Evolutionary conservation across 1,140 invertebrate genomes (phyloP).

Genomic region (Bacillus rossius): DNA sequence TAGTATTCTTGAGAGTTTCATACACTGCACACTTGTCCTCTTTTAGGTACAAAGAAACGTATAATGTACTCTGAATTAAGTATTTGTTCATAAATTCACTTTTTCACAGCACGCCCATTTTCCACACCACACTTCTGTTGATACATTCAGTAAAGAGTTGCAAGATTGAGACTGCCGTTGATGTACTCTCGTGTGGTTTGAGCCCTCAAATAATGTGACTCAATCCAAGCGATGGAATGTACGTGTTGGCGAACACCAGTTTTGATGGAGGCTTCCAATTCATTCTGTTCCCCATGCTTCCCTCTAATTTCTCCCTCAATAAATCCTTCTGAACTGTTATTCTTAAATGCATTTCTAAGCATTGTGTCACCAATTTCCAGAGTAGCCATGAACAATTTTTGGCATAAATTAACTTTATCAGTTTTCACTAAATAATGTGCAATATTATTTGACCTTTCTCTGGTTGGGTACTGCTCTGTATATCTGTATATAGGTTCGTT

Average conservation of each 20-base stretch:
- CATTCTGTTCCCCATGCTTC: slow-evolving; percentile 20
- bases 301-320: slow-evolving; percentile 24
- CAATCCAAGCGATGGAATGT: slow-evolving; percentile 30
- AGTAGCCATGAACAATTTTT: slow-evolving; percentile 32
- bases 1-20: slow-evolving; percentile 29
- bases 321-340: slow-evolving; percentile 18
- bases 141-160: slow-evolving; percentile 33
- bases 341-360: slow-evolving; percentile 22
- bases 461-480: too few relatives aligned
- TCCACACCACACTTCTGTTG: background rate
- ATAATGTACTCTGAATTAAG: slow-evolving; percentile 37
- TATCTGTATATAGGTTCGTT: too few relatives aligned
- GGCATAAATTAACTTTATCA: slow-evolving; percentile 29
- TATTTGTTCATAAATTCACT: background rate
- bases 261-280: slow-evolving; percentile 21
- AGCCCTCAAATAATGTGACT: slow-evolving; percentile 34
- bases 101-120: background rate
- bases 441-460: too few relatives aligned
- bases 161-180: slow-evolving; percentile 30
- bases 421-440: slow-evolving; percentile 16
- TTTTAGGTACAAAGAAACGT: slow-evolving; percentile 35
- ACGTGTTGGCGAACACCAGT: slow-evolving; percentile 25
- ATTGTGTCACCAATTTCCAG: slow-evolving; percentile 26
- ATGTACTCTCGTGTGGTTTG: slow-evolving; percentile 27
- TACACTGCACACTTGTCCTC: slow-evolving; percentile 40